Evolutionary conservation across 2,113 vertebrate genomes (phyloP).

Genomic region (Corythornis vintsioides): DNA sequence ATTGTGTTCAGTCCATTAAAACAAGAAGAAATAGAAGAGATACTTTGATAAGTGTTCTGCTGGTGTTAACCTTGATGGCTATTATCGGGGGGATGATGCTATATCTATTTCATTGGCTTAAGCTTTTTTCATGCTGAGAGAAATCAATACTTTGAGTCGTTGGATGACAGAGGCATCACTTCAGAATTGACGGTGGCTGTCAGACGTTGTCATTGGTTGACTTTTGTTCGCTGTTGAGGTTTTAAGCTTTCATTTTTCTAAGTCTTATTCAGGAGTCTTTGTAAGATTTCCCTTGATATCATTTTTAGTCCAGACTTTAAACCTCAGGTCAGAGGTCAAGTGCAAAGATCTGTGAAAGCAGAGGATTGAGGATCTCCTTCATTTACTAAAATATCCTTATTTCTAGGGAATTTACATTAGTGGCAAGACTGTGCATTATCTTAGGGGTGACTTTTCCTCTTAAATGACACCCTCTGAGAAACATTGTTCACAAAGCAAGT

Average conservation of each 20-base stretch:
- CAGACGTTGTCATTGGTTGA: constrained; percentile 93
- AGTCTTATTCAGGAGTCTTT: constrained; percentile 79
- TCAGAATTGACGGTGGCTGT: constrained; percentile 94
- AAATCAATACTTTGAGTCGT: constrained; percentile 92
- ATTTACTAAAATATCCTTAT: constrained; percentile 75
- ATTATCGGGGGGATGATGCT: constrained; percentile 78
- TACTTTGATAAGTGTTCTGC: constrained; percentile 95
- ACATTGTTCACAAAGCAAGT: constrained; percentile 67
- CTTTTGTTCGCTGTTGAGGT: constrained; percentile 92
- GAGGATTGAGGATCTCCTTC: constrained; percentile 73
- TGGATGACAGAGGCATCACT: constrained; percentile 94
- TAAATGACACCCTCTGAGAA: constrained; percentile 76
- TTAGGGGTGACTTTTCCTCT: constrained; percentile 70
- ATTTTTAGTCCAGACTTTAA: constrained; percentile 80
- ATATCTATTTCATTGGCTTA: constrained; percentile 88
- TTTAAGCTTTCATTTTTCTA: constrained; percentile 96
- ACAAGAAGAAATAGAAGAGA: constrained; percentile 81
- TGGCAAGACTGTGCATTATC: constrained; percentile 46
- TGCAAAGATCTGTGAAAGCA: constrained; percentile 77
- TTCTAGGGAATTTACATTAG: constrained; percentile 79
- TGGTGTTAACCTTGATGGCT: constrained; percentile 96
- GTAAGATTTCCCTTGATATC: constrained; percentile 84
- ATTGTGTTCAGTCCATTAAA: constrained; percentile 89
- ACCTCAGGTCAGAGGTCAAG: constrained; percentile 83
- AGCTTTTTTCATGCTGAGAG: constrained; percentile 83